These are phyloP conservation scores for Gastracanthus pulcherrimus DNA, from an alignment of 2,888 invertebrate genomes.

Conservation along the genomic window DNA sequence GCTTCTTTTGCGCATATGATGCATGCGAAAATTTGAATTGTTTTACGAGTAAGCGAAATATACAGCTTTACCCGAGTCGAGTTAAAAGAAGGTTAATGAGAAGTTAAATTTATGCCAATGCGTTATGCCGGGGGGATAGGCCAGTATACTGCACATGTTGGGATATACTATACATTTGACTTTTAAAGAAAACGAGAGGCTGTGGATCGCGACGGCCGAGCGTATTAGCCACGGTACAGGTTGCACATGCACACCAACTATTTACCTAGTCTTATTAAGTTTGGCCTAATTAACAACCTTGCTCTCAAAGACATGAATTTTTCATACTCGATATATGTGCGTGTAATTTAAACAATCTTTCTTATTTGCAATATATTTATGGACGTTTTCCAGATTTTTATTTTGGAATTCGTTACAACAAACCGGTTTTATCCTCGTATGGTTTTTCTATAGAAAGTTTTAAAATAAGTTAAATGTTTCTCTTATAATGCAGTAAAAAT, in stretches of 20 bases:
- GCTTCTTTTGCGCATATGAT: no score
- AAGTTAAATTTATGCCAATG: constrained; percentile 47
- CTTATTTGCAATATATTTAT: not conserved
- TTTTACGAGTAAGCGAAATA: not conserved
- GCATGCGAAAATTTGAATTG: not conserved
- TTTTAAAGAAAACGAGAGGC: constrained; percentile 12
- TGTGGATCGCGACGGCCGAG: not conserved
- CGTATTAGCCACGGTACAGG: constrained; percentile 7
- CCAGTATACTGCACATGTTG: not conserved
- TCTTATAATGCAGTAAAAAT: not conserved
- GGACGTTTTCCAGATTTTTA: not conserved
- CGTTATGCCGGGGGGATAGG: not conserved
- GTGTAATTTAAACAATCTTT: no score
- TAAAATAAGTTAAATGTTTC: not conserved
- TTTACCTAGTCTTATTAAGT: constrained; percentile 29
- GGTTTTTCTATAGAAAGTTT: not conserved
- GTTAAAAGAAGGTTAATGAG: constrained; percentile 45
- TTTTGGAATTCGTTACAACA: not conserved
- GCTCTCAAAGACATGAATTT: not conserved
- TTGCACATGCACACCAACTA: not conserved
- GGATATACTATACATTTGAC: not conserved
- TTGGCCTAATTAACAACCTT: constrained; percentile 32
- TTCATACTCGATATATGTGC: not conserved
- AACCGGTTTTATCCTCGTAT: not conserved
- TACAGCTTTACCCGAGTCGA: not conserved